phyloP scores from a whole-genome alignment of 2,113 vertebrate genomes.

The Anser brachyrhynchus region DNA sequence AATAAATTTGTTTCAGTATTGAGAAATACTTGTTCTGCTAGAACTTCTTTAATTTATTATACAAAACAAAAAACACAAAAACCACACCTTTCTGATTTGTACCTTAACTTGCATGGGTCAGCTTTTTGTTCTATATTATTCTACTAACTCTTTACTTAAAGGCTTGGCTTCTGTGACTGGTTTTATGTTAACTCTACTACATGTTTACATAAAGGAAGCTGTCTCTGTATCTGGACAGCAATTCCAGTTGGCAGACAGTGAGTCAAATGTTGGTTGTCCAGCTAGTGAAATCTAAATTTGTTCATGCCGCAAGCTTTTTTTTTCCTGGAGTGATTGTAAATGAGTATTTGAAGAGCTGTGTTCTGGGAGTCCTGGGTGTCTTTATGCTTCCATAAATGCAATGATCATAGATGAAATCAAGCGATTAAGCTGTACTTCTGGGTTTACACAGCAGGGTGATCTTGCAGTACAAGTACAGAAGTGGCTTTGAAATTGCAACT shows the following conservation, averaged over 20 bases:
- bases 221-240: neutral
- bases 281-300: neutral
- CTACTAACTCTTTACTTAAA: neutral
- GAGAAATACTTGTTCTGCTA: neutral
- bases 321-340: neutral
- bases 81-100: neutral
- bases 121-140: neutral
- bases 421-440: neutral
- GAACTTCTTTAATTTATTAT: neutral
- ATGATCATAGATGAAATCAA: neutral
- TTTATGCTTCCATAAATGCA: neutral
- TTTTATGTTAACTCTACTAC: neutral
- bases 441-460: accelerated
- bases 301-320: neutral
- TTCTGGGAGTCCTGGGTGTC: neutral
- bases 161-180: neutral
- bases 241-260: neutral
- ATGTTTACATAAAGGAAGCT: neutral
- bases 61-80: neutral
- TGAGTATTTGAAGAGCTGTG: neutral
- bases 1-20: neutral
- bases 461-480: neutral
- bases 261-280: neutral
- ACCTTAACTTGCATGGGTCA: neutral
- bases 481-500: neutral